These are phyloP conservation scores for Semotilus atromaculatus DNA, from an alignment of 2,797 vertebrate species.

Conservation along the genomic window DNA sequence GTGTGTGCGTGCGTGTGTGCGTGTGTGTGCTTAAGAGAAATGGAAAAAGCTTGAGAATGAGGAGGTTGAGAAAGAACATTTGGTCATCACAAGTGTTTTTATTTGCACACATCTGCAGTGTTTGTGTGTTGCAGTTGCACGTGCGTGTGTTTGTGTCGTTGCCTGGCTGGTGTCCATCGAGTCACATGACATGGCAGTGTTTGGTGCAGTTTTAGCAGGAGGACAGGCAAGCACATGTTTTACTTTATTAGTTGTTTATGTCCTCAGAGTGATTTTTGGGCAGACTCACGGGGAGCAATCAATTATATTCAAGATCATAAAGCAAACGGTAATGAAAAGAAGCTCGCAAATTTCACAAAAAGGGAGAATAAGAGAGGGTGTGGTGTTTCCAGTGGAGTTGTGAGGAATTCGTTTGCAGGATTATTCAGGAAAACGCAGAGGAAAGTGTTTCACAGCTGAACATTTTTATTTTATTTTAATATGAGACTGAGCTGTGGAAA, in stretches of 20 bases:
- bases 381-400: constrained; percentile 25
- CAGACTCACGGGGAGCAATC: constrained; percentile 72
- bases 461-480: neutral
- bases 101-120: constrained; percentile 38
- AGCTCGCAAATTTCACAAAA: constrained; percentile 60
- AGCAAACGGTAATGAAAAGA: constrained; percentile 74
- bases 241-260: constrained; percentile 82
- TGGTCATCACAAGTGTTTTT: constrained; percentile 30
- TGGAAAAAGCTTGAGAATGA: constrained; percentile 39
- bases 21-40: constrained; percentile 22
- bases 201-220: constrained; percentile 45
- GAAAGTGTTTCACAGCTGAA: constrained; percentile 1
- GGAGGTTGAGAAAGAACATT: constrained; percentile 42
- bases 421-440: constrained; percentile 17
- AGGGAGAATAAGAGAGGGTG: constrained; percentile 18
- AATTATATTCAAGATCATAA: constrained; percentile 77
- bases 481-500: neutral
- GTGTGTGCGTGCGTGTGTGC: constrained; percentile 25
- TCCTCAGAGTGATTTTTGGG: constrained; percentile 70
- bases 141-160: constrained; percentile 27
- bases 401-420: neutral
- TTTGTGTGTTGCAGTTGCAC: constrained; percentile 22
- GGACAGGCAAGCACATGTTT: constrained; percentile 75
- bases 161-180: constrained; percentile 10
- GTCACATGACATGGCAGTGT: constrained; percentile 48